Evolutionary conservation across 37 sponge, comb jelly and placozoan species (phyloP).

Genomic region (Geodia barretti): DNA sequence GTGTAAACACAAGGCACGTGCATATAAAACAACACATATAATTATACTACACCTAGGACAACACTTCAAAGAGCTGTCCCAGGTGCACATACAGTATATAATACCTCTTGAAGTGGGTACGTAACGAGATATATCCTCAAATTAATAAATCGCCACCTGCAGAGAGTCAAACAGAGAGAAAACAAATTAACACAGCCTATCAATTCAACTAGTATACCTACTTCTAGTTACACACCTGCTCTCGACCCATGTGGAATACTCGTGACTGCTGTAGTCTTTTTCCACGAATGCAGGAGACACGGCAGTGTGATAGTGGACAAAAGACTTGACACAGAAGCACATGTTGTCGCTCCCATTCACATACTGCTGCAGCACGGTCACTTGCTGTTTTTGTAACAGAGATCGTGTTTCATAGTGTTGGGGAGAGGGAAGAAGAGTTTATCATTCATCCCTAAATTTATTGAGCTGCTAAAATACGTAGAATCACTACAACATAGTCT

Average conservation of each 20-base stretch:
- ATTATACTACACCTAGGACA: background rate
- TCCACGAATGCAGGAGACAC: slow-evolving; percentile 65
- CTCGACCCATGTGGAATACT: slow-evolving; percentile 85
- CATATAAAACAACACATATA: background rate
- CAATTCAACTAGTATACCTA: background rate
- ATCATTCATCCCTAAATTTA: no score
- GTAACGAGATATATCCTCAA: slow-evolving; percentile 50
- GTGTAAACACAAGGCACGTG: background rate
- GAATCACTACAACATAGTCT: no score
- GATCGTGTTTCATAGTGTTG: no score
- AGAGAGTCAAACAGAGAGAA: background rate
- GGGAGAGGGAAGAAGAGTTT: no score
- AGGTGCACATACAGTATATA: background rate
- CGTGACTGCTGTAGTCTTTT: slow-evolving; percentile 5
- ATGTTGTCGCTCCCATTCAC: background rate
- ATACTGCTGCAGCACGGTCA: background rate
- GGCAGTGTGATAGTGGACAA: slow-evolving; percentile 33
- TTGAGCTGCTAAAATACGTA: no score
- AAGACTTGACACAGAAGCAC: slow-evolving; percentile 44
- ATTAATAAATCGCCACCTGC: slow-evolving; percentile 27
- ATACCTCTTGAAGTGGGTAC: slow-evolving; percentile 23
- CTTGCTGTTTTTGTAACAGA: no score
- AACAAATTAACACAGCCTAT: background rate
- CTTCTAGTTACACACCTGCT: slow-evolving; percentile 51
- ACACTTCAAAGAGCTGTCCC: background rate